Evolutionary conservation across 2,888 invertebrate genomes (phyloP).

Genomic region (Stenodema calcarata): DNA sequence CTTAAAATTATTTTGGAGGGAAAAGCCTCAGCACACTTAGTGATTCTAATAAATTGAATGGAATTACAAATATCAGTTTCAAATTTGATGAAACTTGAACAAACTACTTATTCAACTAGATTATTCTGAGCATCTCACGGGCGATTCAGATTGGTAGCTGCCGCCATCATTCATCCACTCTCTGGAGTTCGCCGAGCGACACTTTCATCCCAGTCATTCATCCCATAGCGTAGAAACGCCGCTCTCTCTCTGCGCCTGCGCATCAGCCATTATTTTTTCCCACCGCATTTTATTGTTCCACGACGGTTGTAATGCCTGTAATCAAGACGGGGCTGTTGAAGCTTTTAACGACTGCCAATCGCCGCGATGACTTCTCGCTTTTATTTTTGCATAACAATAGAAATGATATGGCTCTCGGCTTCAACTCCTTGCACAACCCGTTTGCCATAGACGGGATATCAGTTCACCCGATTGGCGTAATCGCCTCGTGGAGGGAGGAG

Average conservation of each 20-base stretch:
- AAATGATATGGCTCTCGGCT: slow-evolving; percentile 32
- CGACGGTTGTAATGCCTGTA: slow-evolving; percentile 30
- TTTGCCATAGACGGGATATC: not conserved
- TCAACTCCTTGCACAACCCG: not conserved
- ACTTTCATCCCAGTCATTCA: not conserved
- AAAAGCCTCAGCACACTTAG: too few species aligned
- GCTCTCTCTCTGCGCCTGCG: not conserved
- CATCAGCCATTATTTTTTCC: slow-evolving; percentile 16
- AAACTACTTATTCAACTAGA: too few species aligned
- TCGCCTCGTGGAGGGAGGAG: not conserved
- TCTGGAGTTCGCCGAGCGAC: not conserved
- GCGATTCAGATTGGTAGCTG: too few species aligned
- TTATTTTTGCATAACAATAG: slow-evolving; percentile 43
- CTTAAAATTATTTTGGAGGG: too few species aligned
- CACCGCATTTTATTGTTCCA: slow-evolving; percentile 32
- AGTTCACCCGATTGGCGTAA: slow-evolving; percentile 7
- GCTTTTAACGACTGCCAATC: slow-evolving; percentile 33
- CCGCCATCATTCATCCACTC: too few species aligned
- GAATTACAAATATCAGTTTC: too few species aligned
- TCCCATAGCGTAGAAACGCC: not conserved
- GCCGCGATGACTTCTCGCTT: slow-evolving; percentile 34
- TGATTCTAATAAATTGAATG: too few species aligned
- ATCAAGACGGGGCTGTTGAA: not conserved
- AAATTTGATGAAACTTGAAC: too few species aligned
- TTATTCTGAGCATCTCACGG: too few species aligned